Evolutionary conservation across 2,888 invertebrate genomes (phyloP).

Genomic region (Iselma pallidipennis): DNA sequence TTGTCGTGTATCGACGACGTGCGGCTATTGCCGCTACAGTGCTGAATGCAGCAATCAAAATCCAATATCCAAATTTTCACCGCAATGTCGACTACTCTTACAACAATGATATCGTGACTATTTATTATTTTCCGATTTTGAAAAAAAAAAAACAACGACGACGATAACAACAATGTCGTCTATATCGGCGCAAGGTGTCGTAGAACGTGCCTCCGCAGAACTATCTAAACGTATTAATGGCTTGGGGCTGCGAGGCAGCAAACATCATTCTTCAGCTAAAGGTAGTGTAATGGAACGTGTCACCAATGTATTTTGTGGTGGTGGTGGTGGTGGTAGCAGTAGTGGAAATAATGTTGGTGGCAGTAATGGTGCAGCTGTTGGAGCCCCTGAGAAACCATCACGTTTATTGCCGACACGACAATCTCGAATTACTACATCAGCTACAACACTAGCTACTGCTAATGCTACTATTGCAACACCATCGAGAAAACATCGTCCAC

Average conservation of each 20-base stretch:
- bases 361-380: conserved; percentile 48
- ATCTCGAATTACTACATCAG: conserved; percentile 14
- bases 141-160: background rate
- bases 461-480: conserved; percentile 38
- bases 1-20: conserved; percentile 25
- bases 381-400: conserved; percentile 59
- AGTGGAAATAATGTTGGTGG: conserved; percentile 66
- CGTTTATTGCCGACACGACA: conserved; percentile 49
- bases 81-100: conserved; percentile 10
- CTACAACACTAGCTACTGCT: conserved; percentile 5
- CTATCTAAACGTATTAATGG: conserved; percentile 88
- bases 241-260: conserved; percentile 57
- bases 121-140: background rate
- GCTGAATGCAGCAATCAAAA: conserved; percentile 8
- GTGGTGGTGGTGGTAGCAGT: conserved; percentile 56
- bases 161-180: conserved; percentile 65
- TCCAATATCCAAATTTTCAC: conserved; percentile 10
- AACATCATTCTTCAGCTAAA: conserved; percentile 53
- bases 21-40: conserved; percentile 10
- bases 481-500: conserved; percentile 29
- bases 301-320: conserved; percentile 84
- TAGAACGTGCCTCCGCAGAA: conserved; percentile 89
- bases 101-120: background rate
- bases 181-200: conserved; percentile 86
- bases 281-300: conserved; percentile 85